Evolutionary conservation across 2,113 vertebrate genomes (phyloP).

Genomic region (Galemys pyrenaicus): DNA sequence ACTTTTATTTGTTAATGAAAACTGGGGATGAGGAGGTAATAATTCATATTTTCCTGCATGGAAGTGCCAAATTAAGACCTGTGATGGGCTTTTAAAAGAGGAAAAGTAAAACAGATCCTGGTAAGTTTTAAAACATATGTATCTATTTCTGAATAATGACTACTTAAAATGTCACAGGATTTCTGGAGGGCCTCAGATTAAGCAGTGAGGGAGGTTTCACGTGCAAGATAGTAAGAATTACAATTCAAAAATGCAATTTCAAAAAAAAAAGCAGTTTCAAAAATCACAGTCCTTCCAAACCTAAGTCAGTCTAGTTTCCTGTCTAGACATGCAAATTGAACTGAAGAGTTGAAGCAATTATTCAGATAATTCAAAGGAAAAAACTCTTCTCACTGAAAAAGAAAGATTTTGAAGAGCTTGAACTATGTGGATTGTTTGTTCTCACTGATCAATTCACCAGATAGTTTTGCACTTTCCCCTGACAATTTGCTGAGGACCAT

Average conservation of each 20-base stretch:
- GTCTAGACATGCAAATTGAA: constrained; percentile 78
- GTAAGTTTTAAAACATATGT: constrained; percentile 8
- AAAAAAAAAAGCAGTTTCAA: constrained; percentile 10
- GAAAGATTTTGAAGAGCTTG: background rate
- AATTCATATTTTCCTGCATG: background rate
- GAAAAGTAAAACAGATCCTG: background rate
- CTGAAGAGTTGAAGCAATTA: constrained; percentile 69
- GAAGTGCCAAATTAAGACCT: background rate
- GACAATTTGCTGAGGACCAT: background rate
- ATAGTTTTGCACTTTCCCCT: constrained; percentile 31
- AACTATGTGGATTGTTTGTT: constrained; percentile 46
- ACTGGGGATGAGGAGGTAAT: background rate
- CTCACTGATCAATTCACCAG: constrained; percentile 52
- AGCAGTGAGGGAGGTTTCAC: background rate
- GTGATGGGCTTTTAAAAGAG: background rate
- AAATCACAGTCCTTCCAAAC: constrained; percentile 37
- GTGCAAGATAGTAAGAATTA: constrained; percentile 29
- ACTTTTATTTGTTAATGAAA: constrained; percentile 57
- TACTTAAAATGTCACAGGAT: constrained; percentile 17
- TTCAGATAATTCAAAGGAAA: constrained; percentile 71
- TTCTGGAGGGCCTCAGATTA: constrained; percentile 30
- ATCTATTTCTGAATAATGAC: background rate
- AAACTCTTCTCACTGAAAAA: constrained; percentile 27
- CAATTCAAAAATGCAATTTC: constrained; percentile 50
- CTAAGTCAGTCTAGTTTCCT: constrained; percentile 70